phyloP scores from a whole-genome alignment of 2,113 vertebrate genomes.

The Gambusia affinis region DNA sequence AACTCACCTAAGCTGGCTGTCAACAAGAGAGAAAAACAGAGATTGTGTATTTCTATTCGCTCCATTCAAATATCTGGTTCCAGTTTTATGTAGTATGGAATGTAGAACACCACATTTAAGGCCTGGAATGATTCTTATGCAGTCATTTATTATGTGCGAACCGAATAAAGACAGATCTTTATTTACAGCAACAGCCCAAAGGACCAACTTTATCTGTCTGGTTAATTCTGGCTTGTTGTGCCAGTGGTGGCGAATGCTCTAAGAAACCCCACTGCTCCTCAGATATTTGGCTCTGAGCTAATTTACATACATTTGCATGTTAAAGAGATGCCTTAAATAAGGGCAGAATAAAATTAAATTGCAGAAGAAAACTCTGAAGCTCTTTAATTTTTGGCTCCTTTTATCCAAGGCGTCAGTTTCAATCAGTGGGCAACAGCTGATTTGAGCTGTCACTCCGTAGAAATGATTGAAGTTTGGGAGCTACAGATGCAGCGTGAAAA shows the following conservation, averaged over 20 bases:
- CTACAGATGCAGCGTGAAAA: background rate
- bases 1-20: too few species aligned
- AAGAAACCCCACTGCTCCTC: constrained; percentile 18
- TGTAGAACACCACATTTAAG: background rate
- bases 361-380: constrained; percentile 14
- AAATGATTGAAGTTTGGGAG: background rate
- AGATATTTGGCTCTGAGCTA: constrained; percentile 36
- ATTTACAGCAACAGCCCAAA: constrained; percentile 38
- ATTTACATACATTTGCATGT: constrained; percentile 63
- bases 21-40: too few species aligned
- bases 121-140: background rate
- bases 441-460: background rate
- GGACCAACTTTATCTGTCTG: constrained; percentile 31
- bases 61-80: background rate
- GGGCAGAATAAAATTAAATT: constrained; percentile 46
- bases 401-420: background rate
- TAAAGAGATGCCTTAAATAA: constrained; percentile 48
- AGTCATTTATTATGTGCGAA: background rate
- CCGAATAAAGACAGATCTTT: background rate
- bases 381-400: constrained; percentile 30
- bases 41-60: background rate
- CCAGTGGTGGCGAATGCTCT: constrained; percentile 30
- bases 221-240: constrained; percentile 44
- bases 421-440: background rate
- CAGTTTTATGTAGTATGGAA: background rate